Base-by-base conservation (phyloP, 1,140 invertebrate genomes). In the Lucilia cuprina region DNA sequence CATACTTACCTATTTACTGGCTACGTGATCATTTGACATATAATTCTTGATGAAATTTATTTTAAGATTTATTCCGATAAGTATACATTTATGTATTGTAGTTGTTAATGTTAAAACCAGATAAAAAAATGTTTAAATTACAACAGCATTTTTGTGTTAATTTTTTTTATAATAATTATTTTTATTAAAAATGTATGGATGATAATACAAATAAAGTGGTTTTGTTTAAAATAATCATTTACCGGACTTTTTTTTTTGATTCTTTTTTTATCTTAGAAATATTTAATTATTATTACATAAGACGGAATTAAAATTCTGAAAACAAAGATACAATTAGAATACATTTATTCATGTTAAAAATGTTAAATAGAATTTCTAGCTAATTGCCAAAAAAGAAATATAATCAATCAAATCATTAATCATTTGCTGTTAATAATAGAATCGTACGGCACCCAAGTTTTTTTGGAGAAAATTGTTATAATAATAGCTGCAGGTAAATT, bases 21-120 rank as follows among this genome's bases (percentile, higher is more conserved):
- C n/a, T 70, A 70, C 65, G 65, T 70, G 65, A 70, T 21, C 65
- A 70, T 70, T 70, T 70, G 65, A 70, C 65, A 25, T 70, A 17
- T 19, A 7, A 70, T 70, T 25, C 65, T 25, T 25, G 7, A 25
- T 17, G 65, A 21, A 70, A 70, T 70, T 30, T 30, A 30, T 30
- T 30, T 30, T 70, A 21, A 55, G 50, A 70, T n/a, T 19, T 65
- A n/a, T 19, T 19, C 14, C 10, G 17, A 19, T 5, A 19, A 65
- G 2, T 19, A 70, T 55, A 12, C 1, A 17, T 55, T 55, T 13
- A 55, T 55, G 50, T 17, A 55, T 5, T 13, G 50, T 55, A 55
- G 9, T 12, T 55, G 4, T 8, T 55, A 55, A n/a, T 55, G 17
- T 13, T 49, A 65, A 30, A n/a, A n/a, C n/a, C 25, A 30, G 1